These are phyloP conservation scores for Oscheius myriophilus DNA, from an alignment of 2,888 invertebrate genomes.

Conservation along the genomic window DNA sequence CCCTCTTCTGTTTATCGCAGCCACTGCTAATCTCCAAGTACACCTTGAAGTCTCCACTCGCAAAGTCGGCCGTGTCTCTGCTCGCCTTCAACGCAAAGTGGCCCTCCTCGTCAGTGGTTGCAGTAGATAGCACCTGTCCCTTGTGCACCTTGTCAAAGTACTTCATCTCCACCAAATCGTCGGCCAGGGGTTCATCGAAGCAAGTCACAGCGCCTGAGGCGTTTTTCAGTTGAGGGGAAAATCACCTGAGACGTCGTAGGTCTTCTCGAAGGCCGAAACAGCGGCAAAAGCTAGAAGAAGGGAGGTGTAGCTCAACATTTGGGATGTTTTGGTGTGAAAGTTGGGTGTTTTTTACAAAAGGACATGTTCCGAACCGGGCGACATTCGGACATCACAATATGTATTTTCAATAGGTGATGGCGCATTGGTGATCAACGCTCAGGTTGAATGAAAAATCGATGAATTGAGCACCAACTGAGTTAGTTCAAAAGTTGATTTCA, in stretches of 20 bases:
- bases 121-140: slow-evolving; percentile 14
- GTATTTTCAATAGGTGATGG: too few relatives aligned
- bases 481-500: slow-evolving; percentile 39
- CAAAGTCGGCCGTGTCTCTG: slow-evolving; percentile 9
- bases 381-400: too few relatives aligned
- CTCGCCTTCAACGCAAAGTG: slow-evolving; percentile 1
- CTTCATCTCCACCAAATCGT: slow-evolving; percentile 8
- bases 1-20: slow-evolving; percentile 15
- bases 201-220: slow-evolving; percentile 12
- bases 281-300: neutral
- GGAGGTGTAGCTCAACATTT: neutral
- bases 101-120: slow-evolving; percentile 14
- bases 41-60: slow-evolving; percentile 7
- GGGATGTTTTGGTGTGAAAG: neutral
- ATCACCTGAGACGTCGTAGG: neutral
- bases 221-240: neutral
- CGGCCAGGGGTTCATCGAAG: slow-evolving; percentile 10
- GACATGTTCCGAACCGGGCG: too few relatives aligned
- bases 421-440: too few relatives aligned
- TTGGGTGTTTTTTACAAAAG: too few relatives aligned
- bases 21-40: slow-evolving; percentile 13
- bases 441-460: too few relatives aligned
- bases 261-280: slow-evolving; percentile 6
- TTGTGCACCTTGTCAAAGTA: slow-evolving; percentile 18
- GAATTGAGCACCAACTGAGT: neutral